phyloP scores from a whole-genome alignment of 2,797 vertebrate genomes.

The Austrolebias charrua region DNA sequence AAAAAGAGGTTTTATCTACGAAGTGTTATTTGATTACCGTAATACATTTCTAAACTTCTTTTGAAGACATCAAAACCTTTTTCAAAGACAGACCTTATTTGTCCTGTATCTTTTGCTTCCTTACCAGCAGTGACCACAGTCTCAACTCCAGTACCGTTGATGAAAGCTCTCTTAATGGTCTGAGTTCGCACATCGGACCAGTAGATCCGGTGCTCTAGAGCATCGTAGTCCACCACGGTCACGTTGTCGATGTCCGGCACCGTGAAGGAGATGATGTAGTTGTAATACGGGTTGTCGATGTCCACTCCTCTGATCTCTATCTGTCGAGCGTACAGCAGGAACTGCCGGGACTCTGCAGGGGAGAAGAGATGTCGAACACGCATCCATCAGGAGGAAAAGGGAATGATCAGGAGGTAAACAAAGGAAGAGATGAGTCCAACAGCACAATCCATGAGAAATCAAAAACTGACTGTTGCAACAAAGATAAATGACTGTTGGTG shows the following conservation, averaged over 20 bases:
- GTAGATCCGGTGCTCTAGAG: slow-evolving; percentile 92
- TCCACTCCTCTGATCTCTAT: slow-evolving; percentile 97
- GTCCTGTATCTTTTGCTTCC: neutral
- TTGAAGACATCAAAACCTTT: no score
- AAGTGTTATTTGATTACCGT: no score
- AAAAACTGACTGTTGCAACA: slow-evolving; percentile 19
- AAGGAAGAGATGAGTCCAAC: slow-evolving; percentile 17
- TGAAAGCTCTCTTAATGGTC: slow-evolving; percentile 96
- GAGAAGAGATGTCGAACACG: slow-evolving; percentile 16
- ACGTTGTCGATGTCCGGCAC: slow-evolving; percentile 97
- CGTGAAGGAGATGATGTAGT: slow-evolving; percentile 98
- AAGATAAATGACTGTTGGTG: slow-evolving; percentile 20
- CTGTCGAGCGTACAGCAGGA: slow-evolving; percentile 95
- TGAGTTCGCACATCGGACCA: slow-evolving; percentile 98
- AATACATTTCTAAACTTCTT: no score
- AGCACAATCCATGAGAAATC: slow-evolving; percentile 30
- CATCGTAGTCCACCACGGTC: slow-evolving; percentile 94
- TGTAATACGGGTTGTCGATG: slow-evolving; percentile 96
- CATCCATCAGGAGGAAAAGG: slow-evolving; percentile 14
- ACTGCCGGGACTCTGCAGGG: slow-evolving; percentile 88
- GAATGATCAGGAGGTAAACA: slow-evolving; percentile 36
- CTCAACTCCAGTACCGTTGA: slow-evolving; percentile 95
- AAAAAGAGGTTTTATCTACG: no score
- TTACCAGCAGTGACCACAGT: slow-evolving; percentile 93
- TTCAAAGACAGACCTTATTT: neutral